These are phyloP conservation scores for Channa striata DNA, from an alignment of 2,797 vertebrate genomes.

Conservation along the genomic window DNA sequence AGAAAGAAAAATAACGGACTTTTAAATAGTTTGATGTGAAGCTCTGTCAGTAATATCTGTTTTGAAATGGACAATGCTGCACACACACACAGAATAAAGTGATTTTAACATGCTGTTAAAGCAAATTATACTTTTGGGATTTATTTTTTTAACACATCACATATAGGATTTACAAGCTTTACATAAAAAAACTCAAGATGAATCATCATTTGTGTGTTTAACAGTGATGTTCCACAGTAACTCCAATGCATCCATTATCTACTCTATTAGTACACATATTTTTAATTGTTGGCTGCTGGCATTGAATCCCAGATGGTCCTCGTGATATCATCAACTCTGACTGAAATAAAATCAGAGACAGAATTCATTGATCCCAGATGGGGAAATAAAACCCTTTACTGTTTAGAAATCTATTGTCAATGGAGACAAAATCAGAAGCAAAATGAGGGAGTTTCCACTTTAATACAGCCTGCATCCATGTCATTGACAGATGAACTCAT, in stretches of 20 bases:
- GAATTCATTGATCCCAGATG: slow-evolving; percentile 1
- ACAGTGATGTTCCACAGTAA: slow-evolving; percentile 18
- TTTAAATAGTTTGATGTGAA: not conserved
- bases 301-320: slow-evolving; percentile 13
- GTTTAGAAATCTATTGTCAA: slow-evolving; percentile 28
- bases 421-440: slow-evolving; percentile 18
- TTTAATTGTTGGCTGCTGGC: slow-evolving; percentile 15
- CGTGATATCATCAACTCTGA: slow-evolving; percentile 1
- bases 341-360: slow-evolving; percentile 1
- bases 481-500: slow-evolving; percentile 49
- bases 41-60: not conserved
- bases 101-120: not conserved
- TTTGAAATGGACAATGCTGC: not conserved
- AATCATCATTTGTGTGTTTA: not conserved
- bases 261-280: slow-evolving; percentile 5
- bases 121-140: not conserved
- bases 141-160: slow-evolving; percentile 1
- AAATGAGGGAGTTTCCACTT: slow-evolving; percentile 18
- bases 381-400: slow-evolving; percentile 5
- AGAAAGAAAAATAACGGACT: not conserved
- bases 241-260: slow-evolving; percentile 2
- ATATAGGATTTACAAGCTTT: not conserved
- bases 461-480: slow-evolving; percentile 22
- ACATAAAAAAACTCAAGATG: slow-evolving; percentile 3
- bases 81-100: not conserved